phyloP scores from a whole-genome alignment of 1,140 invertebrate genomes.

The Drosophila novamexicana region DNA sequence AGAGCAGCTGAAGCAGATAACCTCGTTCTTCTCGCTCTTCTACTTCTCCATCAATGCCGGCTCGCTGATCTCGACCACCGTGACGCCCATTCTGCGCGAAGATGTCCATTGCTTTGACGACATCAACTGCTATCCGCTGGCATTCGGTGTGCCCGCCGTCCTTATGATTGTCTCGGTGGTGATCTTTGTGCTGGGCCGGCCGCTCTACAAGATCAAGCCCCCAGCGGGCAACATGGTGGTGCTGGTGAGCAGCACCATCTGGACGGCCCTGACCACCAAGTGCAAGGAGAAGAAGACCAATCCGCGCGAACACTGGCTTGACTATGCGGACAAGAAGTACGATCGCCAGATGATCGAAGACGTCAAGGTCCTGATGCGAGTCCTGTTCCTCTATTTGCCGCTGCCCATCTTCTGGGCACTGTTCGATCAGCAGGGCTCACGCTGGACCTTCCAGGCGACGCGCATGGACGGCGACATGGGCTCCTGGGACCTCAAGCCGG shows the following conservation, averaged over 20 bases:
- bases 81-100: conserved; percentile 94
- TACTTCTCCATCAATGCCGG: conserved; percentile 98
- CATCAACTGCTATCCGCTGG: conserved; percentile 93
- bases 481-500: conserved; percentile 89
- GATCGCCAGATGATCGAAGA: conserved; percentile 88
- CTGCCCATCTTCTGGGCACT: conserved; percentile 94
- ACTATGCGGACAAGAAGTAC: conserved; percentile 91
- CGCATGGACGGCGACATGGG: conserved; percentile 94
- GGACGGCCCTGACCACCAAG: conserved; percentile 89
- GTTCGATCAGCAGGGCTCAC: conserved; percentile 93
- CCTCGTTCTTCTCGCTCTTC: conserved; percentile 96
- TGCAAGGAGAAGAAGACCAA: conserved; percentile 86
- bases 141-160: conserved; percentile 95
- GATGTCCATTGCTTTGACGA: conserved; percentile 93
- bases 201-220: conserved; percentile 91
- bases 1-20: conserved; percentile 91
- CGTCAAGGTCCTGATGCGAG: conserved; percentile 88
- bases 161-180: conserved; percentile 93
- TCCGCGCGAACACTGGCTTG: conserved; percentile 90
- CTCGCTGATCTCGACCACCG: conserved; percentile 93
- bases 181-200: conserved; percentile 92
- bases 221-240: conserved; percentile 94
- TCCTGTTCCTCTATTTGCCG: conserved; percentile 91
- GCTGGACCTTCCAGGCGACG: conserved; percentile 97
- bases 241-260: conserved; percentile 92